These are phyloP conservation scores for Lordiphosa fenestrarum DNA, from an alignment of 2,888 invertebrate species.

Conservation along the genomic window DNA sequence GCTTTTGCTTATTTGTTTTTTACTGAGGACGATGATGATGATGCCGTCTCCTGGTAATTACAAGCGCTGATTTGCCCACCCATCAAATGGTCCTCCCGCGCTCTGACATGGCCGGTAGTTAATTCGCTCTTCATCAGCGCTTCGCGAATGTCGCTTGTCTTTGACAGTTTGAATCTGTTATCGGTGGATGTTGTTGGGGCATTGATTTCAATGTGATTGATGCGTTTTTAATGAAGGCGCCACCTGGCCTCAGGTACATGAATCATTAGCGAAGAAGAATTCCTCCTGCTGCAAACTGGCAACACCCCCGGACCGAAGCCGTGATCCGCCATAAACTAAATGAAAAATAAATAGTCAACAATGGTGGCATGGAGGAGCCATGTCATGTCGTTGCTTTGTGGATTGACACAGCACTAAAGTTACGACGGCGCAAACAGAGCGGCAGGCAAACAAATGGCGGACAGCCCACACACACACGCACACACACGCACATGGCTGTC, in stretches of 20 bases:
- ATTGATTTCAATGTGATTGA: conserved; percentile 61
- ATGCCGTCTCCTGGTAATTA: too few relatives aligned
- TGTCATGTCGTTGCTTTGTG: conserved; percentile 35
- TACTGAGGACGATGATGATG: too few relatives aligned
- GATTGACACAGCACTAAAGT: conserved; percentile 62
- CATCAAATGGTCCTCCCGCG: too few relatives aligned
- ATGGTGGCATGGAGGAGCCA: conserved; percentile 1
- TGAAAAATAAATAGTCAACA: conserved; percentile 60
- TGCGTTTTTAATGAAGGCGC: conserved; percentile 58
- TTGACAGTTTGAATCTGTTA: conserved; percentile 48
- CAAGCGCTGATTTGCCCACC: too few relatives aligned
- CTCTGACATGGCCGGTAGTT: too few relatives aligned
- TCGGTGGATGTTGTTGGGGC: conserved; percentile 22
- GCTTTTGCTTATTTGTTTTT: too few relatives aligned
- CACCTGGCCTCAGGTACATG: conserved; percentile 23
- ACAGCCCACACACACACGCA: conserved; percentile 12
- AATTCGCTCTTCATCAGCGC: not conserved
- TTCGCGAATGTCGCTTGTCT: conserved; percentile 8
- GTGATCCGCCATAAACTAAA: conserved; percentile 60
- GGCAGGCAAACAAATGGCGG: conserved; percentile 44
- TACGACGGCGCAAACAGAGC: conserved; percentile 46
- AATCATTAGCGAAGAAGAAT: conserved; percentile 41
- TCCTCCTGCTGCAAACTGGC: conserved; percentile 22
- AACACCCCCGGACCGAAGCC: conserved; percentile 23
- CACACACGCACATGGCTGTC: not conserved